Evolutionary conservation across 2,113 vertebrate genomes (phyloP).

Genomic region (Labeo catla): DNA sequence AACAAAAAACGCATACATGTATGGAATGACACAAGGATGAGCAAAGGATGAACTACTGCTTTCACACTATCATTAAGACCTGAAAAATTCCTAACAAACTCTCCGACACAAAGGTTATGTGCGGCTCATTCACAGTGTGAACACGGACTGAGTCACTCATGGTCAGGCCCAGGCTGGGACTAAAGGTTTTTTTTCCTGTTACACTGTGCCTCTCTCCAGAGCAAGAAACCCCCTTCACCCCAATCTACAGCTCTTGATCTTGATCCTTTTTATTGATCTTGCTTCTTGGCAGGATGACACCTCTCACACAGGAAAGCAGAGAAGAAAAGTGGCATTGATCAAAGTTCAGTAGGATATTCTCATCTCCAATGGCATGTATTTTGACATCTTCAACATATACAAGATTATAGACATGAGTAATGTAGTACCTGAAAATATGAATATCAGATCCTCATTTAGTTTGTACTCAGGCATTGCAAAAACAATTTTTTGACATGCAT

Average conservation of each 20-base stretch:
- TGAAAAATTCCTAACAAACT: not conserved
- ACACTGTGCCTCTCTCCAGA: conserved; percentile 25
- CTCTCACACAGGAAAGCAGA: not conserved
- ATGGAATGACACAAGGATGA: not conserved
- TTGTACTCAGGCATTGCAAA: not conserved
- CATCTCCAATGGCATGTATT: not conserved
- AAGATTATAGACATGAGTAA: not conserved
- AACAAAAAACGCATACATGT: not conserved
- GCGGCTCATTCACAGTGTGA: conserved; percentile 10
- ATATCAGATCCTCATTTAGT: not conserved
- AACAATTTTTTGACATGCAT: too few relatives aligned
- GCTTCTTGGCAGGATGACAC: conserved; percentile 19
- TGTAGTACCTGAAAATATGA: not conserved
- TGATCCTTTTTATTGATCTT: conserved; percentile 26
- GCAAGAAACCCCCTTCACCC: not conserved
- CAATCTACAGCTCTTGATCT: conserved; percentile 16
- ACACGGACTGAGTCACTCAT: not conserved
- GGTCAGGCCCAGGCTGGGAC: not conserved
- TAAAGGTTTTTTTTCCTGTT: conserved; percentile 8
- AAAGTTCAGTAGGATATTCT: not conserved
- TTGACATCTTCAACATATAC: not conserved
- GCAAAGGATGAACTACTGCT: not conserved
- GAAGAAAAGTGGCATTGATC: conserved; percentile 6
- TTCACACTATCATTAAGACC: not conserved
- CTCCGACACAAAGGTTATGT: not conserved